A percentile compares a stretch with the other conserved stretches of the same genome.
Evolutionary conservation across 2,113 vertebrate genomes (phyloP).

Genomic region (Leptosomus discolor): DNA sequence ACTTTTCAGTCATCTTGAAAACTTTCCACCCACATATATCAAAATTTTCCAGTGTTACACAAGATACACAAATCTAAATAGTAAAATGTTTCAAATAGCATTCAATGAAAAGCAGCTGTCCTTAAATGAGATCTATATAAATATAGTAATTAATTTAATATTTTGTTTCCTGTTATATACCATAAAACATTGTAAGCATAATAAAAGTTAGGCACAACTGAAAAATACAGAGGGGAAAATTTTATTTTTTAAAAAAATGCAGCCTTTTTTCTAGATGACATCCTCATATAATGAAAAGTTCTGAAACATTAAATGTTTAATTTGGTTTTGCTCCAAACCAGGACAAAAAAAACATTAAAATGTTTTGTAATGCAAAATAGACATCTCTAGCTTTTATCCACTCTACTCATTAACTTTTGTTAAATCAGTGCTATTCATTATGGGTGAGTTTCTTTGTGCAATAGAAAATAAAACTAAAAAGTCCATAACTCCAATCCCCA

Average conservation of each 20-base stretch:
- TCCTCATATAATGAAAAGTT: not conserved
- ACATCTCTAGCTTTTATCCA: slow-evolving; percentile 38
- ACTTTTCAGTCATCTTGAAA: not conserved
- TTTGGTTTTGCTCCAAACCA: slow-evolving; percentile 31
- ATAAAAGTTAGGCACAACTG: not conserved
- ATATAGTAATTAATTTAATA: slow-evolving; percentile 5
- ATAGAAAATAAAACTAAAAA: slow-evolving; percentile 38
- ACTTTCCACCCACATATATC: not conserved
- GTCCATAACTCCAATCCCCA: not conserved
- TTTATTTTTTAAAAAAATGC: not conserved
- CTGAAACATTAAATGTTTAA: slow-evolving; percentile 27
- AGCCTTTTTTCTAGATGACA: not conserved
- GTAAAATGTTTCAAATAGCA: not conserved
- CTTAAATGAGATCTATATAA: not conserved
- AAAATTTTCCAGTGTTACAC: not conserved
- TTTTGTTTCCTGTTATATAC: not conserved
- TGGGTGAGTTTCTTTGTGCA: slow-evolving; percentile 9
- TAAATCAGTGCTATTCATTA: slow-evolving; percentile 54
- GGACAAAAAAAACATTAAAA: not conserved
- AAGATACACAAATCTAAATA: not conserved
- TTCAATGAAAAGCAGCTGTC: slow-evolving; percentile 19
- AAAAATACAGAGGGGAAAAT: not conserved
- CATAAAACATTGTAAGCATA: not conserved
- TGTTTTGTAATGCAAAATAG: slow-evolving; percentile 55
- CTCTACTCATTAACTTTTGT: slow-evolving; percentile 40